Conservation (phyloP, 2,888 invertebrate species). For the Trissonchulus sp. region DNA sequence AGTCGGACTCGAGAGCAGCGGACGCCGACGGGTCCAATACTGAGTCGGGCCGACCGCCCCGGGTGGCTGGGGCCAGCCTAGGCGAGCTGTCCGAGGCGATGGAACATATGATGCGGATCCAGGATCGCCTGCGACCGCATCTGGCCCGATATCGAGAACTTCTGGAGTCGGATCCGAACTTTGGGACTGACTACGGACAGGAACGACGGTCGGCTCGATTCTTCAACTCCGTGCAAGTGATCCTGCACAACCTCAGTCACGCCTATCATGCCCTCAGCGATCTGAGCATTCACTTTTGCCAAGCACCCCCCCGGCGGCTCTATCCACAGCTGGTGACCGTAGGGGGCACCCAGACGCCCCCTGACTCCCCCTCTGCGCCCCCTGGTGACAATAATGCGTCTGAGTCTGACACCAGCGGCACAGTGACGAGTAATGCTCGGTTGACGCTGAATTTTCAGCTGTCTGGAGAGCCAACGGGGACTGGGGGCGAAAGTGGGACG, state of each 20-base stretch:
- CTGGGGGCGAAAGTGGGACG: background rate
- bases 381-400: slow-evolving; percentile 32
- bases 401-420: slow-evolving; percentile 35
- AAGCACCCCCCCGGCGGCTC: slow-evolving; percentile 65
- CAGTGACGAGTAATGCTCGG: background rate
- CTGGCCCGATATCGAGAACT: slow-evolving; percentile 63
- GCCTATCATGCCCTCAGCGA: slow-evolving; percentile 83
- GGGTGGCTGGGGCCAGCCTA: slow-evolving; percentile 44
- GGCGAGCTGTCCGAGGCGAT: slow-evolving; percentile 60
- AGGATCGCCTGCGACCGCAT: slow-evolving; percentile 64
- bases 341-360: background rate
- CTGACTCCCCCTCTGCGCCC: no score
- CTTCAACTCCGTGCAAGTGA: slow-evolving; percentile 69
- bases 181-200: slow-evolving; percentile 53
- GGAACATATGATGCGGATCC: slow-evolving; percentile 58
- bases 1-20: background rate
- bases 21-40: background rate
- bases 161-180: slow-evolving; percentile 61
- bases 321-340: slow-evolving; percentile 17
- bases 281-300: slow-evolving; percentile 67
- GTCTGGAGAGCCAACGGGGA: background rate
- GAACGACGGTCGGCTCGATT: slow-evolving; percentile 56
- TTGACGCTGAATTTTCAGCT: background rate
- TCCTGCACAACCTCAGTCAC: slow-evolving; percentile 77
- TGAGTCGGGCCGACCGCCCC: background rate